Evolutionary conservation across 2,888 invertebrate genomes (phyloP).

Genomic region (Eustalomyia histrio): DNA sequence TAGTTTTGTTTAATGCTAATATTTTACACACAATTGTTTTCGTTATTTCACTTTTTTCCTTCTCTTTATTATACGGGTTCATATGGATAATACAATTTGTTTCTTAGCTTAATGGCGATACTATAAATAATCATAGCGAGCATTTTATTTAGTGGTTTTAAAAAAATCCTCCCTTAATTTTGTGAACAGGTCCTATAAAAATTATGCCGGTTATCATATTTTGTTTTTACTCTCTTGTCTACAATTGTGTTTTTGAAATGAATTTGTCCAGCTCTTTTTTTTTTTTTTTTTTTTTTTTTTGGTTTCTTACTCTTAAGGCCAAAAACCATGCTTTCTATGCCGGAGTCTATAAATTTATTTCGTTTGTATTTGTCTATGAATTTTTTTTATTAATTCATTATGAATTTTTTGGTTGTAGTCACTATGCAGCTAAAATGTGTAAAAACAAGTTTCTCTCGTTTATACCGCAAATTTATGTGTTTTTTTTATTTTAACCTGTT

Average conservation of each 20-base stretch:
- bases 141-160: slow-evolving; percentile 7
- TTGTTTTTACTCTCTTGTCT: slow-evolving; percentile 23
- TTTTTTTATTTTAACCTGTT: slow-evolving; percentile 72
- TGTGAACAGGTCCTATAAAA: slow-evolving; percentile 41
- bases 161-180: slow-evolving; percentile 28
- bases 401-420: slow-evolving; percentile 48
- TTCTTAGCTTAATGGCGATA: slow-evolving; percentile 1
- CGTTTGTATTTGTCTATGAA: slow-evolving; percentile 27
- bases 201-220: slow-evolving; percentile 55
- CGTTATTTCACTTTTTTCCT: slow-evolving; percentile 10
- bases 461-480: slow-evolving; percentile 69
- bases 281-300: no score
- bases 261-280: background rate
- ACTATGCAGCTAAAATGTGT: slow-evolving; percentile 58
- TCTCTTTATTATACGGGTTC: slow-evolving; percentile 48
- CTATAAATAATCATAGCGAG: slow-evolving; percentile 23
- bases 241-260: background rate
- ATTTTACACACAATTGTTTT: background rate
- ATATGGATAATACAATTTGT: slow-evolving; percentile 1
- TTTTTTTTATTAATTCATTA: slow-evolving; percentile 38
- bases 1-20: no score
- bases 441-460: slow-evolving; percentile 63
- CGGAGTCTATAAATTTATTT: background rate
- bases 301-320: slow-evolving; percentile 41
- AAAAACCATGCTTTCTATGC: background rate